phyloP scores from a whole-genome alignment of 2,888 invertebrate species.

The Meiosimyza decipiens region DNA sequence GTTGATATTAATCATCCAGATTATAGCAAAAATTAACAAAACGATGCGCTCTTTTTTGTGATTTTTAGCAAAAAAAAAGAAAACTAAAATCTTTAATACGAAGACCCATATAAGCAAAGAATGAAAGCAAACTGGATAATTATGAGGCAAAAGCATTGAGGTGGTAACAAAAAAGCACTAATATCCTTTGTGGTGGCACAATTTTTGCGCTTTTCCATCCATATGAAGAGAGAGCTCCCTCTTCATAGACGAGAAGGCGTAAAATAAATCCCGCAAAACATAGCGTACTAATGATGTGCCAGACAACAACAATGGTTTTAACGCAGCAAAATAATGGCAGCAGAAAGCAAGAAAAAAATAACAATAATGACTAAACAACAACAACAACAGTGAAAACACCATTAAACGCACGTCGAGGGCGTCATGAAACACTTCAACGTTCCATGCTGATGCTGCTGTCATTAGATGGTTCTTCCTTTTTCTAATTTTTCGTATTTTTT shows the following conservation, averaged over 20 bases:
- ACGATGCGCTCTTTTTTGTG: too few species aligned
- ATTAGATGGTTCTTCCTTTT: constrained; percentile 9
- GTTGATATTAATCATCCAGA: too few species aligned
- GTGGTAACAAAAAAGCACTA: background rate
- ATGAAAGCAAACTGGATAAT: background rate
- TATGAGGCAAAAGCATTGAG: background rate
- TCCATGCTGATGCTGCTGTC: constrained; percentile 12
- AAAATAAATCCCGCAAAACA: constrained; percentile 3
- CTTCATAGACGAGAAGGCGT: too few species aligned
- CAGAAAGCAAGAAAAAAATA: background rate
- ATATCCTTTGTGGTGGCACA: background rate
- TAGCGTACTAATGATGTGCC: constrained; percentile 22
- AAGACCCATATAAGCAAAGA: background rate
- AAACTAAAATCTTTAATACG: background rate
- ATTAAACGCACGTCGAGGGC: constrained; percentile 28
- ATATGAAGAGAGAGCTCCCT: background rate
- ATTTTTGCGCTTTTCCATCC: constrained; percentile 3
- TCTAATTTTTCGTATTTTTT: background rate
- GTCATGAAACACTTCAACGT: constrained; percentile 20
- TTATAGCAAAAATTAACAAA: too few species aligned
- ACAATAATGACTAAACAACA: background rate
- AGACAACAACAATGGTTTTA: constrained; percentile 13
- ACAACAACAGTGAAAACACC: constrained; percentile 16
- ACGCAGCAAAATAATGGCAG: background rate
- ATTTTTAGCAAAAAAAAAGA: too few species aligned